Percentiles rank a stretch among this genome's conserved stretches.
These are phyloP conservation scores for Bubo bubo DNA, from an alignment of 2,113 vertebrate genomes.

Conservation along the genomic window DNA sequence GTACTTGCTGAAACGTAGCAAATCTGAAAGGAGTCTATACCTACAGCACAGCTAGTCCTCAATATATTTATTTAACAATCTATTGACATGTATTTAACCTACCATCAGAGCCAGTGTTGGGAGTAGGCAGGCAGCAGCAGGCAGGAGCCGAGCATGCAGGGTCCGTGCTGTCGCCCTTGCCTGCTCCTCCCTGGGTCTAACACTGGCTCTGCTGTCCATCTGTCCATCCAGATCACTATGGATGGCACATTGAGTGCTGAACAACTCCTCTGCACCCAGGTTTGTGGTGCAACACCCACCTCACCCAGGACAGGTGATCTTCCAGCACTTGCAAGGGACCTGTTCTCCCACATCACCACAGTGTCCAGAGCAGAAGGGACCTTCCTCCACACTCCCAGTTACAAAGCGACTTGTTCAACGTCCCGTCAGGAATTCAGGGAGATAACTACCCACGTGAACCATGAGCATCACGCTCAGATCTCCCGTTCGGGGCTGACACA, in stretches of 20 bases:
- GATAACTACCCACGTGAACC: neutral
- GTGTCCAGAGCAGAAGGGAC: neutral
- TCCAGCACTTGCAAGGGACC: neutral
- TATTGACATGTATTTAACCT: neutral
- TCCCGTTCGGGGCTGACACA: accelerated
- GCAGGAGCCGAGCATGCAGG: accelerated
- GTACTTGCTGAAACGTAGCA: neutral
- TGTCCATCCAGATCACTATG: neutral
- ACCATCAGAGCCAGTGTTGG: neutral
- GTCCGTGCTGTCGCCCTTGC: accelerated
- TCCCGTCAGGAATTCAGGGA: neutral
- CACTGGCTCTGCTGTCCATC: neutral
- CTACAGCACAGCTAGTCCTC: neutral
- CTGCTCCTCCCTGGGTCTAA: neutral
- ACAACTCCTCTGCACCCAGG: neutral
- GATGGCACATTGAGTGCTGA: neutral
- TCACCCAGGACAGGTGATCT: neutral
- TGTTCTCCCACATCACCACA: accelerated
- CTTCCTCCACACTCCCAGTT: neutral
- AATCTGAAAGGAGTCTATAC: neutral
- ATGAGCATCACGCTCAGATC: accelerated
- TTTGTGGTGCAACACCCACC: neutral
- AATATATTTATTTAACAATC: neutral
- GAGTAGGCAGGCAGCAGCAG: neutral
- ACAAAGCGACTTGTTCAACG: accelerated